Conservation (phyloP, 1,140 invertebrate genomes). For the Brachionus rotundiformis region DNA sequence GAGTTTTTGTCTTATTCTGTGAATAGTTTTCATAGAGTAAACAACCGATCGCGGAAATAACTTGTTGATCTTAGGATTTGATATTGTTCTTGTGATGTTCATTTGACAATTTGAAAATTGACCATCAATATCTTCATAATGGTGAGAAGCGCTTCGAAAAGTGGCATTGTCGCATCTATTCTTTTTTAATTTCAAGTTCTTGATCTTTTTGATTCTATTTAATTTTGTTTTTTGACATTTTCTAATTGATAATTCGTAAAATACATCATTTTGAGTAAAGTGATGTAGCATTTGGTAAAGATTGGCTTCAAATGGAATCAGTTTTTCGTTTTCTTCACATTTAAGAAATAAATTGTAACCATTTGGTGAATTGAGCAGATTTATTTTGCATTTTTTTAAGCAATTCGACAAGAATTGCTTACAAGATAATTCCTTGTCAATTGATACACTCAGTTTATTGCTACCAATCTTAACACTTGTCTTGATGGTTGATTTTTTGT, state of each 20-base stretch:
- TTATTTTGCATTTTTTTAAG: slow-evolving; percentile 12
- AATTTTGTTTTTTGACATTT: background rate
- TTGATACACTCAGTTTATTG: background rate
- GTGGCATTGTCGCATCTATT: background rate
- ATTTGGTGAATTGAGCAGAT: background rate
- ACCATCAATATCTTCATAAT: slow-evolving; percentile 20
- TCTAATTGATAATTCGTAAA: background rate
- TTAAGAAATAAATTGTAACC: background rate
- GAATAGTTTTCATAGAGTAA: background rate
- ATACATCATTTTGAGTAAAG: background rate
- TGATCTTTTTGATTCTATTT: background rate
- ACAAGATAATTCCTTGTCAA: background rate
- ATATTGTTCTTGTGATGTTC: slow-evolving; percentile 10
- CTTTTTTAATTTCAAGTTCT: background rate
- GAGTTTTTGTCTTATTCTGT: background rate
- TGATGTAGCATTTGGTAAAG: background rate
- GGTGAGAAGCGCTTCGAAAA: background rate
- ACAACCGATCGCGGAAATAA: background rate
- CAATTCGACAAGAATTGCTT: background rate
- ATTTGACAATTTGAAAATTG: background rate
- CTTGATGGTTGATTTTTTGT: background rate
- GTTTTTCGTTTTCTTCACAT: background rate
- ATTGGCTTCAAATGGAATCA: background rate
- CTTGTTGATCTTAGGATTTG: background rate
- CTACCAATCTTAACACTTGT: background rate